Evolutionary conservation across 2,888 invertebrate genomes (phyloP).

Genomic region (Hemicrepidius hirtus): DNA sequence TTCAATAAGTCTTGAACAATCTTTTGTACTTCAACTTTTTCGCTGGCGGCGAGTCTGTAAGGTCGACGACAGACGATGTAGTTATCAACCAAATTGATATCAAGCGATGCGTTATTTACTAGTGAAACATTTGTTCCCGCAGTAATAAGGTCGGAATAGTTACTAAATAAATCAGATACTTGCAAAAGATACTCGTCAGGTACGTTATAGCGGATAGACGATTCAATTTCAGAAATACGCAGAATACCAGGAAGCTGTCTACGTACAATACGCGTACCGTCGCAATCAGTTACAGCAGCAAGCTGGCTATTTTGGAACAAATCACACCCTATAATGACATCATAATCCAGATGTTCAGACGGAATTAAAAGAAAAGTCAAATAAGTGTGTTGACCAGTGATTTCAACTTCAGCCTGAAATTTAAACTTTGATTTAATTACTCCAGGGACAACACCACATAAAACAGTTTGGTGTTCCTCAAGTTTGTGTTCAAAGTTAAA

Average conservation of each 20-base stretch:
- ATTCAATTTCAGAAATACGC: conserved; percentile 15
- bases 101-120: conserved; percentile 35
- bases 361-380: conserved; percentile 36
- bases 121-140: conserved; percentile 21
- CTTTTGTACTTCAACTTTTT: conserved; percentile 41
- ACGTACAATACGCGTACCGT: conserved; percentile 28
- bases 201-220: conserved; percentile 11
- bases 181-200: conserved; percentile 9
- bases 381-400: conserved; percentile 22
- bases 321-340: conserved; percentile 44
- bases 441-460: conserved; percentile 3
- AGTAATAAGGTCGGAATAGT: conserved; percentile 9
- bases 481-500: conserved; percentile 19
- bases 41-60: conserved; percentile 46
- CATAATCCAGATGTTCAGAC: conserved; percentile 37
- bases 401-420: conserved; percentile 27
- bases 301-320: conserved; percentile 34
- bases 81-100: conserved; percentile 40
- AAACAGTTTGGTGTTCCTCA: not conserved
- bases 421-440: conserved; percentile 11
- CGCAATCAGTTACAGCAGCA: conserved; percentile 33
- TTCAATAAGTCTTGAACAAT: conserved; percentile 48
- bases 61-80: conserved; percentile 45
- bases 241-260: conserved; percentile 29
- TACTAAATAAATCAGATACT: conserved; percentile 4